Evolutionary conservation across 2,797 vertebrate genomes (phyloP).

Genomic region (Naso thynnoides): DNA sequence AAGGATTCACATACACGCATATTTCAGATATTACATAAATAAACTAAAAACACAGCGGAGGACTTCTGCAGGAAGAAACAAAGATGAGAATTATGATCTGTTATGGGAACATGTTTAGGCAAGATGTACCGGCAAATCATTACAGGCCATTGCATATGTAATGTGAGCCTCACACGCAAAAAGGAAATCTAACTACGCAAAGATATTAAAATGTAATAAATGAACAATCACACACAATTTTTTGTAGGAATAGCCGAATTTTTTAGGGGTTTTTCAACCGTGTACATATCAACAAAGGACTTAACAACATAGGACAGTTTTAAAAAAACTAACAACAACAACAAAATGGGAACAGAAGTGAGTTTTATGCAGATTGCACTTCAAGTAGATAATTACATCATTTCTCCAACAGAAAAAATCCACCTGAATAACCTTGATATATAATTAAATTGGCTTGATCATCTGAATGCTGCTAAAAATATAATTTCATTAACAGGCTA

Average conservation of each 20-base stretch:
- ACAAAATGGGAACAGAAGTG: background rate
- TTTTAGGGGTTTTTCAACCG: background rate
- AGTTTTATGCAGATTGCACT: background rate
- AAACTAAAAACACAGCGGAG: background rate
- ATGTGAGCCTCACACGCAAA: background rate
- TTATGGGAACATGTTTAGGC: background rate
- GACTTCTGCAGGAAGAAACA: background rate
- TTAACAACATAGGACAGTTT: background rate
- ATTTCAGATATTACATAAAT: constrained; percentile 1
- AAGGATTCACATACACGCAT: constrained; percentile 11
- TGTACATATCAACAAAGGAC: background rate
- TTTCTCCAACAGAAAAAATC: background rate
- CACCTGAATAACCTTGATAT: too few species aligned
- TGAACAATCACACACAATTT: background rate
- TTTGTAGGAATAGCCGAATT: background rate
- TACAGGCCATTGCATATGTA: background rate
- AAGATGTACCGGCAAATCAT: background rate
- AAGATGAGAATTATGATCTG: background rate
- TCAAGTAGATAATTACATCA: too few species aligned
- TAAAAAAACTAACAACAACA: background rate
- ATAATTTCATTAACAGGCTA: background rate
- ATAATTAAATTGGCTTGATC: too few species aligned
- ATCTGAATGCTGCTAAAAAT: background rate
- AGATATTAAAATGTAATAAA: background rate
- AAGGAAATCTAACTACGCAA: background rate